Conservation (phyloP, 2,888 invertebrate species). For the Diplolepis rosae region DNA sequence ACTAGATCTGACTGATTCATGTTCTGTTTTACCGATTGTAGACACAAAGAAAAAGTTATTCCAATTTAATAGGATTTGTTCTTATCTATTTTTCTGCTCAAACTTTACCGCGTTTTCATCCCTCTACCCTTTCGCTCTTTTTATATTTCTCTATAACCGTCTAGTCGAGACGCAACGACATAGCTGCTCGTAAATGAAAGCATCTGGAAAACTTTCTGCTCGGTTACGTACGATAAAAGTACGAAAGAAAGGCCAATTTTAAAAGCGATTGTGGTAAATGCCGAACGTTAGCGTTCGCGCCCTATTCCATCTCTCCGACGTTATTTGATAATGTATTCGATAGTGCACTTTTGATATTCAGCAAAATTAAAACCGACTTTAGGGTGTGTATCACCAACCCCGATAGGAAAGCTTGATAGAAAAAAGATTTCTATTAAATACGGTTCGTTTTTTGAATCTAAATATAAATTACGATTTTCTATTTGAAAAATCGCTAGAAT, state of each 20-base stretch:
- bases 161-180: conserved; percentile 25
- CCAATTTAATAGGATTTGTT: conserved; percentile 44
- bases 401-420: too few species aligned
- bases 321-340: too few species aligned
- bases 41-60: conserved; percentile 38
- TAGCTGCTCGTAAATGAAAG: conserved; percentile 34
- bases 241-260: conserved; percentile 32
- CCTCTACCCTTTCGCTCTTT: conserved; percentile 32
- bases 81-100: conserved; percentile 41
- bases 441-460: too few species aligned
- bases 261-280: conserved; percentile 30
- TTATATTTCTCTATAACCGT: conserved; percentile 30
- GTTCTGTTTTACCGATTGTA: conserved; percentile 43
- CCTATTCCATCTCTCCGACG: too few species aligned
- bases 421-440: too few species aligned
- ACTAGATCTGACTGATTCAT: conserved; percentile 33
- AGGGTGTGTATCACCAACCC: too few species aligned
- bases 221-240: conserved; percentile 35
- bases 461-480: too few species aligned
- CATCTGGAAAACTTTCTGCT: conserved; percentile 32
- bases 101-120: conserved; percentile 32
- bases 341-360: too few species aligned
- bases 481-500: too few species aligned
- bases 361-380: too few species aligned
- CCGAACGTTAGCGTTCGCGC: too few species aligned